These are phyloP conservation scores for Manduca sexta DNA, from an alignment of 1,140 invertebrate species.

Conservation along the genomic window DNA sequence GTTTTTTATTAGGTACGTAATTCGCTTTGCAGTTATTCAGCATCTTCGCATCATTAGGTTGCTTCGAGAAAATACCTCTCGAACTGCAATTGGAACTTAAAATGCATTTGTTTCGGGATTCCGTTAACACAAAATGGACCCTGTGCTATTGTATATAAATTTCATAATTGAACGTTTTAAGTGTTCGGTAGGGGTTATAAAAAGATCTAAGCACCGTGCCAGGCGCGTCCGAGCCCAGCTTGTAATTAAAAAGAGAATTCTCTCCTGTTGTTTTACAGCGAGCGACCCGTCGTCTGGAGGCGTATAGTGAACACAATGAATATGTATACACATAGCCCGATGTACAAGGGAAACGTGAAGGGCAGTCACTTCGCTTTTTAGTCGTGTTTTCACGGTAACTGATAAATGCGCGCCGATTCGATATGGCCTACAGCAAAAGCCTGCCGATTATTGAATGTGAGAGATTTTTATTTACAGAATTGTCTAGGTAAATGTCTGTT, in stretches of 20 bases:
- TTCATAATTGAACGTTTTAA: slow-evolving; percentile 13
- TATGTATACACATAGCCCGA: slow-evolving; percentile 15
- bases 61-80: too few relatives aligned
- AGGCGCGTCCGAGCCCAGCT: slow-evolving; percentile 17
- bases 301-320: slow-evolving; percentile 22
- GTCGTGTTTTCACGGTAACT: slow-evolving; percentile 7
- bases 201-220: slow-evolving; percentile 21
- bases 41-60: too few relatives aligned
- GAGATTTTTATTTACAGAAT: too few relatives aligned
- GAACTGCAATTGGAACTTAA: not conserved
- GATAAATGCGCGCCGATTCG: not conserved
- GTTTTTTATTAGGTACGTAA: too few relatives aligned
- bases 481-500: too few relatives aligned
- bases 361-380: slow-evolving; percentile 14
- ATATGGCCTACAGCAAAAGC: too few relatives aligned
- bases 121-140: slow-evolving; percentile 1
- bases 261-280: slow-evolving; percentile 28
- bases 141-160: slow-evolving; percentile 7
- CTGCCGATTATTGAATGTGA: too few relatives aligned
- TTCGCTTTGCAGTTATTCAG: too few relatives aligned
- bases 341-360: slow-evolving; percentile 13
- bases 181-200: slow-evolving; percentile 13
- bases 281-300: slow-evolving; percentile 20
- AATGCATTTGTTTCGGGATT: not conserved
- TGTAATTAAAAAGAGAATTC: slow-evolving; percentile 34